Evolutionary conservation across 2,113 vertebrate genomes (phyloP), one percentile per base, ranked within the genome.

Genomic region (Prochilodus magdalenae): DNA sequence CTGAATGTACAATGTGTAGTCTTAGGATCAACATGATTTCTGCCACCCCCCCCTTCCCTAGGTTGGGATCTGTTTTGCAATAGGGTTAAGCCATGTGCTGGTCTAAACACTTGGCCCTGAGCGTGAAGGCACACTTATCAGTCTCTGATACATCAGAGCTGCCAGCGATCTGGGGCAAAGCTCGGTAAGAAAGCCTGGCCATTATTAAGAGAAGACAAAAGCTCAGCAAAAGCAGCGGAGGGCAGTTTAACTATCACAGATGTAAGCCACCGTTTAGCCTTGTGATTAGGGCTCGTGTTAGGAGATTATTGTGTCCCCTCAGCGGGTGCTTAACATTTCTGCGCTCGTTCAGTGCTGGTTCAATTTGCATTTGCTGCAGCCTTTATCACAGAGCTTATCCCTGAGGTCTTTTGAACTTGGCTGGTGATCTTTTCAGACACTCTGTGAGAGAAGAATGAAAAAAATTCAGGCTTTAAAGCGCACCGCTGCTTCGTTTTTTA

Each of bases 211-310:
- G 66, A 26, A 40, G 66, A 40, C 29, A 75, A 70, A 27, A 77
- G 74, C 71, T 65, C 55, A 63, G 72, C 15, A n/a, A 36, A 75
- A 81, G 18, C 53, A n/a, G 15, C 8, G 8, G 16, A 27, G 11
- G n/a, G 51, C 80, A 60, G 22, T 83, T 83, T 77, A 72, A 79
- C 63, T 59, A 81, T 88, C 73, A 72, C 49, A 51, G 24, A 78
- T 85, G 67, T 87, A 85, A 87, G 87, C 87, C 85, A 76, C 36
- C 76, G 73, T 89, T 88, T 82, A 82, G 79, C 78, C 79, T 83
- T 80, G 57, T 77, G 85, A 90, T 87, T 89, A 82, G 53, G 30
- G 55, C 57, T 83, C 78, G 84, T 51, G 59, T 80, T 84, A 81
- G 87, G 75, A 79, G 72, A 75, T 86, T 73, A 70, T 49, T 77